phyloP scores from a whole-genome alignment of 2,113 vertebrate genomes.

The Ceyx cyanopectus region DNA sequence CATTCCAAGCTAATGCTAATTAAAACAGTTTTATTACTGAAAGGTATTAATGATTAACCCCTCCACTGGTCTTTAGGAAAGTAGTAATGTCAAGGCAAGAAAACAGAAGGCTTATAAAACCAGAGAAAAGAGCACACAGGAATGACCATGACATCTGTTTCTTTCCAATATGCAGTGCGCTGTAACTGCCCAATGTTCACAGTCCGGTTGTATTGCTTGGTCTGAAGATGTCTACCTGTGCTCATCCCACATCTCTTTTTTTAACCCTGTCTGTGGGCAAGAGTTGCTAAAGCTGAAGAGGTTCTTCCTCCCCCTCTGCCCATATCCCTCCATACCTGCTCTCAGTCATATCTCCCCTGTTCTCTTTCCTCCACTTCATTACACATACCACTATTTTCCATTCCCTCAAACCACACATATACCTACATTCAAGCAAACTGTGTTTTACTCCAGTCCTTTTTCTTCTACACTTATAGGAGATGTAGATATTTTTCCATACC shows the following conservation, averaged over 20 bases:
- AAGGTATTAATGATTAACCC: constrained; percentile 69
- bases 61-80: constrained; percentile 16
- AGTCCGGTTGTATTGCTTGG: neutral
- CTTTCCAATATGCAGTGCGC: neutral
- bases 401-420: neutral
- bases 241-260: neutral
- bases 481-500: neutral
- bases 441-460: neutral
- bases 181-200: neutral
- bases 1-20: constrained; percentile 70
- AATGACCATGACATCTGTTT: neutral
- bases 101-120: neutral
- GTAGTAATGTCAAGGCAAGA: constrained; percentile 1
- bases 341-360: neutral
- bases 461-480: accelerated
- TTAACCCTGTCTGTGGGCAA: neutral
- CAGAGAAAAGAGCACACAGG: neutral
- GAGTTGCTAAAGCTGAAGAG: neutral
- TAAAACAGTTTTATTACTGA: constrained; percentile 70
- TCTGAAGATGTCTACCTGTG: neutral
- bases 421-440: neutral
- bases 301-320: neutral
- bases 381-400: neutral
- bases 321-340: neutral
- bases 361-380: neutral